Evolutionary conservation across 2,797 vertebrate genomes (phyloP).

Genomic region (Phaenicophaeus curvirostris): DNA sequence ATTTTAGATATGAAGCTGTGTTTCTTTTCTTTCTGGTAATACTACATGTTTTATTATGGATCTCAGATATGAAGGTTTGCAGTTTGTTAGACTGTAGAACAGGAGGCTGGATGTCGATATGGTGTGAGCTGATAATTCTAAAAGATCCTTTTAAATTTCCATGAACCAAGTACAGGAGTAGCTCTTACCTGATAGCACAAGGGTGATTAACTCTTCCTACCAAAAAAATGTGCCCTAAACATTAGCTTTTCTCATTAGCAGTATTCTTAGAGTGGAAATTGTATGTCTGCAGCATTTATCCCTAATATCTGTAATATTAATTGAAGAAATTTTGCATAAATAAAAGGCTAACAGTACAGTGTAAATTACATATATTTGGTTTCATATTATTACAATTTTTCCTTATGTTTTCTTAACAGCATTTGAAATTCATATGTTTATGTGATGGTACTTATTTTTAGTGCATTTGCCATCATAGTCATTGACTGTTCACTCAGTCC

Average conservation of each 20-base stretch:
- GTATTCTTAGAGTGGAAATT: neutral
- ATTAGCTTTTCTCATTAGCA: neutral
- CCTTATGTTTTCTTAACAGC: neutral
- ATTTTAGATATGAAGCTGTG: neutral
- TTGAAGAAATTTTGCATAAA: neutral
- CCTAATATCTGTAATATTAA: neutral
- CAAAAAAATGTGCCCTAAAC: neutral
- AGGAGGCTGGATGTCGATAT: neutral
- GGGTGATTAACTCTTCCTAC: neutral
- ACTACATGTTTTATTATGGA: neutral
- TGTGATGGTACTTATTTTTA: neutral
- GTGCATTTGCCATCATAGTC: neutral
- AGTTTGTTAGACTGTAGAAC: neutral
- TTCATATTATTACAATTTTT: too few relatives aligned
- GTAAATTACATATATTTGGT: neutral
- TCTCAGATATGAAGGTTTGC: neutral
- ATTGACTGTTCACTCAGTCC: neutral
- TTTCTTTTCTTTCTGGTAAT: neutral
- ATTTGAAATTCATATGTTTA: neutral
- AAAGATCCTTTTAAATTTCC: neutral
- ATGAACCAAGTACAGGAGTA: neutral
- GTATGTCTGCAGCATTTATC: neutral
- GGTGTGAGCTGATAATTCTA: neutral
- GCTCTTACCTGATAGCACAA: neutral
- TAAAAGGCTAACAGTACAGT: neutral